Evolutionary conservation across 2,797 vertebrate species (phyloP), one percentile per base, ranked within the genome.

Genomic region (Premnoplex brunnescens): DNA sequence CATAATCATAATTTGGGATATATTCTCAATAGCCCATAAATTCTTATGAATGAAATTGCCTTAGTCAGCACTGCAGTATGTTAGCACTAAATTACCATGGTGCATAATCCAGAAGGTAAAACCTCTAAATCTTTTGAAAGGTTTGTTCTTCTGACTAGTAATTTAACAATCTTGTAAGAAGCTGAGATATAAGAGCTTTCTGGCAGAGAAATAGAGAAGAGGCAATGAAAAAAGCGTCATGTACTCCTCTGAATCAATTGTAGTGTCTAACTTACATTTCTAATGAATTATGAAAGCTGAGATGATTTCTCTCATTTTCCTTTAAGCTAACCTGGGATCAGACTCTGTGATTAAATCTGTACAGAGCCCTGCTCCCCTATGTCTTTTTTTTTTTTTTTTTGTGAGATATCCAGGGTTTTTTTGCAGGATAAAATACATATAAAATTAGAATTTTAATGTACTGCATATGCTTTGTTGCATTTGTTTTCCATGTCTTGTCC

Each of bases 131-230:
- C 79, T 88, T 92, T 72, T 55, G 85, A 89, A 93, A 94, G 64
- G 24, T 88, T 89, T 95, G 80, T 68, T 91, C 88, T 93, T 86
- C 80, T 48, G 41, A 60, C 72, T 60, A 48, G 55, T 68, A 89
- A 93, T 63, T 88, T 77, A 88, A 81, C 78, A 79, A 66, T 60
- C 55, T 86, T 96, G 62, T 88, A 89, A 95, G 93, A 85, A 96
- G 60, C 48, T 6, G 60, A 89, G 73, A 90, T 76, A 71, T 48
- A 91, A 90, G 80, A 90, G 71, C 37, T 91, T 93, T 88, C 94
- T 94, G 91, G 62, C 66, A 90, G 69, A 90, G 59, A 93, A 94
- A 92, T 18, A 81, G 34, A 92, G 78, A 60, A 43, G 23, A 88
- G 27, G 58, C 41, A 82, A 77, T 81, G 87, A 88, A 89, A 93